These are phyloP conservation scores for Rhincodon typus DNA, from an alignment of 2,797 vertebrate genomes.

Conservation along the genomic window DNA sequence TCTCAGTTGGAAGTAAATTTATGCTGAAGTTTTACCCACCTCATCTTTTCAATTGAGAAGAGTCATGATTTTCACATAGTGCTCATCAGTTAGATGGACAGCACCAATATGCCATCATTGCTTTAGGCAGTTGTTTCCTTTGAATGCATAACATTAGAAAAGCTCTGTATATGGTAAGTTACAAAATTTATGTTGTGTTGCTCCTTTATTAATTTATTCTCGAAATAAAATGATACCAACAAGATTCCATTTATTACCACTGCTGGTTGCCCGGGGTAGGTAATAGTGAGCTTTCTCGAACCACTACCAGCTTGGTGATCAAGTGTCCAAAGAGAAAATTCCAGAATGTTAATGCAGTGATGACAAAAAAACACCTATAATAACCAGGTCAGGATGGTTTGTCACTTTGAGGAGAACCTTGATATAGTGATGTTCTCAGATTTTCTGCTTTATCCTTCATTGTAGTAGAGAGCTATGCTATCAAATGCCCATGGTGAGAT, in stretches of 20 bases:
- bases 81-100: not conserved
- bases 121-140: not conserved
- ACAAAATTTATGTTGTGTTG: not conserved
- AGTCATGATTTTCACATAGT: not conserved
- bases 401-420: not conserved
- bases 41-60: not conserved
- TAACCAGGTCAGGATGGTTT: not conserved
- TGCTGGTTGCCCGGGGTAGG: not conserved
- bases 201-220: not conserved
- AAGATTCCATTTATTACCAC: not conserved
- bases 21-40: not conserved
- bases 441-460: not conserved
- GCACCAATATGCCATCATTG: not conserved
- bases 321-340: not conserved
- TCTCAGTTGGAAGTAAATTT: not conserved
- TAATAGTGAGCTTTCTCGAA: not conserved
- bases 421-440: not conserved
- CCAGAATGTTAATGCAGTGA: not conserved
- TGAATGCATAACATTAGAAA: not conserved
- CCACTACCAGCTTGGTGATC: not conserved
- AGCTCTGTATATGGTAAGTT: not conserved
- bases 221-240: not conserved
- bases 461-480: not conserved
- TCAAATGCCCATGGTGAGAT: not conserved
- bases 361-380: not conserved